Percentiles rank a stretch among this genome's conserved stretches.
Conservation (phyloP, 2,888 invertebrate genomes). For the Melieria crassipennis region DNA sequence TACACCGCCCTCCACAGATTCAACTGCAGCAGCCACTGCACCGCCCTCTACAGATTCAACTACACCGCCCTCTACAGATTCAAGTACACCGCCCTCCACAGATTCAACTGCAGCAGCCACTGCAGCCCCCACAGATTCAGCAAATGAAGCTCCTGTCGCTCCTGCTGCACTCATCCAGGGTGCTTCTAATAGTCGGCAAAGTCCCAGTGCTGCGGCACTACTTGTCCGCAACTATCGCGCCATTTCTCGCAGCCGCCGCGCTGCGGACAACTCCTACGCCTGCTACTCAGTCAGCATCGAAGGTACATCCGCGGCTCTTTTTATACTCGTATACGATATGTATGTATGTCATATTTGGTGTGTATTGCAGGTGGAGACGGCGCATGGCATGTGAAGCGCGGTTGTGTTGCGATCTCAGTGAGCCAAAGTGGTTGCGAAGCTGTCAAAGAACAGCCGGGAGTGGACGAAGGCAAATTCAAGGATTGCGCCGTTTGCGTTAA, state of each 20-base stretch:
- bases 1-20: not conserved
- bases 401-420: conserved; percentile 48
- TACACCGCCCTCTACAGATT: not conserved
- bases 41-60: not conserved
- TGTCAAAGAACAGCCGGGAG: conserved; percentile 22
- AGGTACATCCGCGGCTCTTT: conserved; percentile 29
- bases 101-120: not conserved
- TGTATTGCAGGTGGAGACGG: conserved; percentile 17
- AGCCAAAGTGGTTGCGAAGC: conserved; percentile 40
- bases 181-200: not conserved
- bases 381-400: conserved; percentile 40
- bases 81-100: not conserved
- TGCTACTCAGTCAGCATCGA: conserved; percentile 50
- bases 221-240: conserved; percentile 51
- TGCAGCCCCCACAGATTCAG: conserved; percentile 8
- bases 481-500: conserved; percentile 48
- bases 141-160: not conserved
- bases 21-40: conserved; percentile 13
- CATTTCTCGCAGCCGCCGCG: conserved; percentile 32
- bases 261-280: conserved; percentile 30
- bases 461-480: not conserved
- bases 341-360: not conserved
- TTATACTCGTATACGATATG: not conserved
- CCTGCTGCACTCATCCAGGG: conserved; percentile 7
- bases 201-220: conserved; percentile 42